These are phyloP conservation scores for Dermatophagoides farinae DNA, from an alignment of 1,140 invertebrate species.

Conservation along the genomic window DNA sequence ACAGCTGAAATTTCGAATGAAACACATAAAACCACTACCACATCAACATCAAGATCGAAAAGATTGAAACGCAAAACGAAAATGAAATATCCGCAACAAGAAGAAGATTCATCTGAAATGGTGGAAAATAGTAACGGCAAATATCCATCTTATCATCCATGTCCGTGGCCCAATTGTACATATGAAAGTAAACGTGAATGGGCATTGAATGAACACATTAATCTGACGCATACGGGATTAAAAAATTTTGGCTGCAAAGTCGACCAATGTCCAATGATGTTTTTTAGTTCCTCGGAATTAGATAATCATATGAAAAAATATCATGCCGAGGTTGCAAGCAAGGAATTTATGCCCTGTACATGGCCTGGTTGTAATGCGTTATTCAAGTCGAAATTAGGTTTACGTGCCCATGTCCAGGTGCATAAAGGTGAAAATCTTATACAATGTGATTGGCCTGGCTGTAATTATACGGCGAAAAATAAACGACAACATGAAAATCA, in stretches of 20 bases:
- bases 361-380: constrained; percentile 7
- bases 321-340: neutral
- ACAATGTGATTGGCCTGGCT: constrained; percentile 12
- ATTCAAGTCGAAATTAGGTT: constrained; percentile 7
- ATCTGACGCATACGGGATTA: constrained; percentile 1
- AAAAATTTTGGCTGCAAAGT: constrained; percentile 5
- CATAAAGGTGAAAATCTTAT: constrained; percentile 13
- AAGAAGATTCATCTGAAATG: neutral
- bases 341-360: constrained; percentile 1
- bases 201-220: constrained; percentile 6
- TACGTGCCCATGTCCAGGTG: constrained; percentile 2
- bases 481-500: constrained; percentile 44
- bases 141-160: neutral
- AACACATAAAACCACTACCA: too few species aligned
- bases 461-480: constrained; percentile 10
- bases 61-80: neutral
- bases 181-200: neutral
- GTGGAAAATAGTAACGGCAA: neutral
- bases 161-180: neutral
- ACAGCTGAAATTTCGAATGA: neutral
- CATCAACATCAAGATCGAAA: neutral
- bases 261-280: neutral
- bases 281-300: neutral
- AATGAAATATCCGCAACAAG: neutral
- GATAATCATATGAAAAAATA: constrained; percentile 7